Base-by-base conservation (phyloP, 92 coral and sea anemone genomes). In the Porites rus region DNA sequence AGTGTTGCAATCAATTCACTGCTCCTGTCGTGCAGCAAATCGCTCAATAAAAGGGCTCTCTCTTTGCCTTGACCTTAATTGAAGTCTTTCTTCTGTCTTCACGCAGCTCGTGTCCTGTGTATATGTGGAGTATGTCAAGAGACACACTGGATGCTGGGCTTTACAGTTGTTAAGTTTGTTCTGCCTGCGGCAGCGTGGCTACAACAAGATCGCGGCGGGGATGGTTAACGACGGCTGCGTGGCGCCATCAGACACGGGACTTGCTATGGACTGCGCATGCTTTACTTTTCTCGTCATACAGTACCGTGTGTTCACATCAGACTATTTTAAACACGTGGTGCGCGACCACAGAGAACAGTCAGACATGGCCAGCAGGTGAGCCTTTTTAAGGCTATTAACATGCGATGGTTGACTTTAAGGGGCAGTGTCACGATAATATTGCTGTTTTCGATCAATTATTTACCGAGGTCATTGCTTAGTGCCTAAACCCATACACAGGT, bases 231-330 rank as follows among this genome's bases (percentile, higher is more conserved):
- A 75, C 22, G 94, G 90, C 77, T 96, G 99, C 64, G 96, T 96
- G 31, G 96, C 98, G 51, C 99, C 99, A 12, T 96, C 93, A 79
- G 99, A 96, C 90, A 95, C 99, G 8, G 99, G 99, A 24, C 96
- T 96, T 9, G 96, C 99, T 16, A 96, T 96, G 99, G 99, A 96
- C 94, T 96, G 99, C 88, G 94, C 98, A 38, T 96, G 99, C 79
- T 89, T 96, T 84, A 93, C 96, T 2, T 95, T 96, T 72, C 94
- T 96, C 43, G 90, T 96, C 65, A 76, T 95, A 61, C 99, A 96
- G 69, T 90, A 93, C 81, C 89, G 99, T 52, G 92, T 96, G 72
- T 96, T 96, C 88, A 79, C 98, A 10, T 95, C 98, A 56, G 95
- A 91, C 71, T 96, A 96, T 76, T 96, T 96, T 87, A 84, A 91